These are phyloP conservation scores for Mercenaria mercenaria DNA, from an alignment of 1,140 invertebrate species.

Conservation along the genomic window DNA sequence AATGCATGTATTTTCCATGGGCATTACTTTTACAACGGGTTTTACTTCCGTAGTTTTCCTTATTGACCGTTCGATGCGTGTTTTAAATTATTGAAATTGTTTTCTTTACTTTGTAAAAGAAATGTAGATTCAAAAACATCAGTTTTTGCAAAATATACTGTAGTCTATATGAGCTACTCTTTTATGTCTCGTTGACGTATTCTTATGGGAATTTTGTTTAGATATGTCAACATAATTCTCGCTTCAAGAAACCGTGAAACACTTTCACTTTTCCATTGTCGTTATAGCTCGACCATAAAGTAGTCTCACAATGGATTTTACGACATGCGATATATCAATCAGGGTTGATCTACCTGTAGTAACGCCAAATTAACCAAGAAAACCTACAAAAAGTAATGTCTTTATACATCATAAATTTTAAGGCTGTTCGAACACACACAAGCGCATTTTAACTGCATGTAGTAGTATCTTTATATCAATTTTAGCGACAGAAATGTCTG, in stretches of 20 bases:
- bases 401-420: constrained; percentile 36
- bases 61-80: no score
- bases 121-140: no score
- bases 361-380: constrained; percentile 34
- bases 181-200: no score
- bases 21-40: no score
- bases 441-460: background rate
- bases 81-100: no score
- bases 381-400: constrained; percentile 30
- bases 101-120: no score
- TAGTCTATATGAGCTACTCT: no score
- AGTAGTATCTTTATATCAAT: background rate
- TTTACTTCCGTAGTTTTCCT: no score
- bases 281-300: background rate
- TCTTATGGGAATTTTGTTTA: background rate
- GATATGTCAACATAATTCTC: constrained; percentile 4
- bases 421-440: constrained; percentile 16
- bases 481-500: background rate
- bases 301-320: constrained; percentile 17
- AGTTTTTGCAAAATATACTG: no score
- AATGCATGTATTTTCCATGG: no score
- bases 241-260: constrained; percentile 9
- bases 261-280: constrained; percentile 21
- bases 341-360: background rate
- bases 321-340: constrained; percentile 30